Base-by-base conservation (phyloP, 2,113 vertebrate species). In the Cyphomyrus discorhynchus region DNA sequence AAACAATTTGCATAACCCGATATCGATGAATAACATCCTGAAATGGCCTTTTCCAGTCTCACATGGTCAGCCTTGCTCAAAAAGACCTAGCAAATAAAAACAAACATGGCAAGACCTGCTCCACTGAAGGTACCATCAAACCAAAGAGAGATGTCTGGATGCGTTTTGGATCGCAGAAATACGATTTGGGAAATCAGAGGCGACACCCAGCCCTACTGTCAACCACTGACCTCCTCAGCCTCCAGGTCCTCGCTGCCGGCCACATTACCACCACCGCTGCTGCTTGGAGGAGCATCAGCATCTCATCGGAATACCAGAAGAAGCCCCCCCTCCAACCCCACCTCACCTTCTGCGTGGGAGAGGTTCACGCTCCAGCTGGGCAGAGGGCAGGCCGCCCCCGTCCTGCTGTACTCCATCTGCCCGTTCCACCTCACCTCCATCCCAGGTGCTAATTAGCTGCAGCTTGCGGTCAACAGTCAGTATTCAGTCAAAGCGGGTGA, bases 331-430 rank as follows among this genome's bases (percentile, higher is more conserved):
- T 19, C 19, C 5, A 53, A 21, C 7, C 2, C 24, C 58, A n/a
- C 58, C 24, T 3, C 62, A 27, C 2, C 9, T 5, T 88, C 84
- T 86, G 47, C 56, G 53, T 90, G 86, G 86, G 89, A 91, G 77
- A 89, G 91, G 86, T 42, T 53, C 47, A 88, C 80, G n/a, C 86
- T 74, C 31, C 91, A 92, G 90, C 91, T 91, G 56, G 39, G 77
- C 35, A 39, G 35, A 42, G 77, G 42, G 77, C 77, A 82, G 39
- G 77, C 13, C 0, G 42, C 77, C 39, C 77, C 35, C 19, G 0
- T 1, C 39, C 80, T 46, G 80, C 42, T 3, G 39, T 24, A 46
- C 45, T 47, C 39, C 82, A 24, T 62, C 27, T 88, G 52, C 39
- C 8, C 39, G 15, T 39, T 45, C 8, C 53, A 15, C n/a, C 27